phyloP scores from a whole-genome alignment of 2,797 vertebrate species.

The Phrynocephalus vlangalii region DNA sequence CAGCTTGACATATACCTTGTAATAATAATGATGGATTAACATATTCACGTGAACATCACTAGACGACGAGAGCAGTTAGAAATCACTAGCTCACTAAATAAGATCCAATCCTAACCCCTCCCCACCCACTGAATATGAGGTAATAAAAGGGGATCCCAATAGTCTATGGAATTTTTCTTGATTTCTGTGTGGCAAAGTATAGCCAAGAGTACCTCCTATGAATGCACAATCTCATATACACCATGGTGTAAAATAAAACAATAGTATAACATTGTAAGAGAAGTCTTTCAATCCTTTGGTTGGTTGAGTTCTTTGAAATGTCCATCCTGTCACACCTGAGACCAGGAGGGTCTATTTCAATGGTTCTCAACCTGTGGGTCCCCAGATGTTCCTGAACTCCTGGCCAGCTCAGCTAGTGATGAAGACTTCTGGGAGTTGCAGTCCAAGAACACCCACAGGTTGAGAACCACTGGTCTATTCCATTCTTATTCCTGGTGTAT shows the following conservation, averaged over 20 bases:
- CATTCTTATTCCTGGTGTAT: background rate
- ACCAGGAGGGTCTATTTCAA: background rate
- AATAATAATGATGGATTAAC: conserved; percentile 52
- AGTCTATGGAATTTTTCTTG: background rate
- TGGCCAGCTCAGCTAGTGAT: too few species aligned
- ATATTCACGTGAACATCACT: conserved; percentile 66
- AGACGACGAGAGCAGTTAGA: conserved; percentile 57
- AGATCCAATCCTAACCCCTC: background rate
- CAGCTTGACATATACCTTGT: conserved; percentile 36
- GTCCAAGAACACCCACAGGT: too few species aligned
- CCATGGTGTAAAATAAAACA: background rate
- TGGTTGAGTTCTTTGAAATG: background rate
- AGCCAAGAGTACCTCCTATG: background rate
- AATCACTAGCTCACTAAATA: conserved; percentile 47
- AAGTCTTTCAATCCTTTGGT: background rate
- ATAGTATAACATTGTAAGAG: rapidly evolving
- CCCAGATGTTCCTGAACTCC: too few species aligned
- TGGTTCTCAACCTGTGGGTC: too few species aligned
- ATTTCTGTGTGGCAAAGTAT: conserved; percentile 22
- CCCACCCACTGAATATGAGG: background rate
- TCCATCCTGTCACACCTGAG: background rate
- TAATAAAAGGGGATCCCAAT: background rate
- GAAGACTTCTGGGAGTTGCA: too few species aligned
- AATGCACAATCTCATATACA: conserved; percentile 18
- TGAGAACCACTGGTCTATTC: background rate